Percentiles rank a stretch among this genome's conserved stretches.
phyloP scores from a whole-genome alignment of 1,140 invertebrate species.

The Brachionus sp. region DNA sequence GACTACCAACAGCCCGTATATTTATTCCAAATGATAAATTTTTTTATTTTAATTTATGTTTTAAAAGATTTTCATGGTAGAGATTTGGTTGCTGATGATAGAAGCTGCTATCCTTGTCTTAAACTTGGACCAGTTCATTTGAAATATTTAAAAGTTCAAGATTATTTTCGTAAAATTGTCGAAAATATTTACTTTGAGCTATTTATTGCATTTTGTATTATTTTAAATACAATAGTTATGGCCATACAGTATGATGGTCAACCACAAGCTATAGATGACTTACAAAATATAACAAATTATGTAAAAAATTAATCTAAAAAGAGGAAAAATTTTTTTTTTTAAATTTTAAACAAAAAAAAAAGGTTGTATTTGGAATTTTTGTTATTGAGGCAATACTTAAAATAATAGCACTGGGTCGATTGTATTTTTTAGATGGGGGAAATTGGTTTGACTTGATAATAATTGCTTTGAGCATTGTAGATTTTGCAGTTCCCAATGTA shows the following conservation, averaged over 20 bases:
- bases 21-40: background rate
- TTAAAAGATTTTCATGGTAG: slow-evolving; percentile 66
- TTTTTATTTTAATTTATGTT: background rate
- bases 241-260: slow-evolving; percentile 91
- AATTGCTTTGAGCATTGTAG: slow-evolving; percentile 86
- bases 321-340: background rate
- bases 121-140: slow-evolving; percentile 63
- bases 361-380: slow-evolving; percentile 97
- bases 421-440: slow-evolving; percentile 98
- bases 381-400: slow-evolving; percentile 92
- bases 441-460: slow-evolving; percentile 99
- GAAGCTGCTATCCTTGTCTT: slow-evolving; percentile 39
- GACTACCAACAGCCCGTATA: slow-evolving; percentile 32
- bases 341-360: slow-evolving; percentile 48
- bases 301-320: slow-evolving; percentile 60
- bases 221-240: slow-evolving; percentile 96
- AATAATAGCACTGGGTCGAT: slow-evolving; percentile 90
- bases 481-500: slow-evolving; percentile 81
- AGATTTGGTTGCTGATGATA: slow-evolving; percentile 29
- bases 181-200: slow-evolving; percentile 96
- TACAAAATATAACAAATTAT: slow-evolving; percentile 87
- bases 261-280: slow-evolving; percentile 64
- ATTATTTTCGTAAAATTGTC: slow-evolving; percentile 85
- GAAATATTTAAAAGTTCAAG: slow-evolving; percentile 93
- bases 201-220: slow-evolving; percentile 95